Percentiles rank a stretch among this genome's conserved stretches.
phyloP scores from a whole-genome alignment of 2,113 vertebrate species.

The Tichodroma muraria region DNA sequence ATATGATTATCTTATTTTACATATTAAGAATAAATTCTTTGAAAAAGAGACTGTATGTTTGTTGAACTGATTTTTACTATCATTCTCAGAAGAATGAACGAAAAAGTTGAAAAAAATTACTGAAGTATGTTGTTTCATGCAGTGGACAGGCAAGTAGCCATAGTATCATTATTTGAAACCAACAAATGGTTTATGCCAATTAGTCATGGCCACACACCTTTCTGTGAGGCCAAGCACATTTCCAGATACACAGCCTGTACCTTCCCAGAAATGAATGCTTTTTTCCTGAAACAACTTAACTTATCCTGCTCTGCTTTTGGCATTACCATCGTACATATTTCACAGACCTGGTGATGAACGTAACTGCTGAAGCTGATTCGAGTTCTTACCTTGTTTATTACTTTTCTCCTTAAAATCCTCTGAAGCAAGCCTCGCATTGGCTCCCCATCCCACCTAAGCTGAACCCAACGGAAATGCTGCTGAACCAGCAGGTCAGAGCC shows the following conservation, averaged over 20 bases:
- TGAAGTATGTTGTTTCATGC: not conserved
- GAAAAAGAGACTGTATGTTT: not conserved
- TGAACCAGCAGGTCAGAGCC: conserved; percentile 87
- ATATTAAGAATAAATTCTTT: not conserved
- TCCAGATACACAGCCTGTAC: not conserved
- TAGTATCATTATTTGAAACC: not conserved
- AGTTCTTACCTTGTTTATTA: conserved; percentile 80
- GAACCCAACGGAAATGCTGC: conserved; percentile 95
- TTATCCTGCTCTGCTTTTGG: not conserved
- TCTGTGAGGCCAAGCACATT: not conserved
- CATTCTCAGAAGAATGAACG: not conserved
- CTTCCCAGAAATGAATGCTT: not conserved
- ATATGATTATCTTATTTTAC: not conserved
- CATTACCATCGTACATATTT: not conserved
- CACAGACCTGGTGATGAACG: not conserved
- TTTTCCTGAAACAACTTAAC: not conserved
- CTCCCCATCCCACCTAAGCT: conserved; percentile 90
- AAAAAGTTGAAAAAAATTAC: not conserved
- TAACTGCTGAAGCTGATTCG: not conserved
- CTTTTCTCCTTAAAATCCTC: conserved; percentile 83
- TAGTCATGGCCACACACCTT: not conserved
- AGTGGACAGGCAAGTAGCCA: not conserved
- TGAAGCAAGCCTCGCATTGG: conserved; percentile 85
- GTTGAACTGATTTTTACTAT: not conserved
- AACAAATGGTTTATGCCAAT: not conserved